Conservation (phyloP, 1,140 invertebrate species). For the Ridgeia piscesae region DNA sequence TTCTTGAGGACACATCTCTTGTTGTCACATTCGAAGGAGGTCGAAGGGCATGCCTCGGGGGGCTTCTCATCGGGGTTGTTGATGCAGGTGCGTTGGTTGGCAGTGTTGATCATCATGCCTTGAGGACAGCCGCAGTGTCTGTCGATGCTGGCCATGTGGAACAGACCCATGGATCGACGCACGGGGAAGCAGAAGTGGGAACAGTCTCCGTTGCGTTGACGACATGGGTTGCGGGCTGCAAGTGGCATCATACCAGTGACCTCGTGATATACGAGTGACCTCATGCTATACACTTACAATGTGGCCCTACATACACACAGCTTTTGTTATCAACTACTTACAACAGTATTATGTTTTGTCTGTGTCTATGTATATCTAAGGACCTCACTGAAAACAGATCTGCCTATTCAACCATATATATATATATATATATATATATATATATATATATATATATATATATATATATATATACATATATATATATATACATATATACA, state of each 20-base stretch:
- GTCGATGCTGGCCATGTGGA: conserved; percentile 44
- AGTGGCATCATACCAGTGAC: neutral
- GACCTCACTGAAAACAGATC: no score
- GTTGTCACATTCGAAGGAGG: conserved; percentile 91
- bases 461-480: neutral
- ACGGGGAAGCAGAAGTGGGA: conserved; percentile 87
- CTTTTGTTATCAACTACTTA: no score
- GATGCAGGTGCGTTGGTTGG: conserved; percentile 66
- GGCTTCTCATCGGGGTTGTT: conserved; percentile 84
- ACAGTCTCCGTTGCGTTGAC: conserved; percentile 82
- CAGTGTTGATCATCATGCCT: conserved; percentile 81
- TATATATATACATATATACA: no score
- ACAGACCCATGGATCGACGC: conserved; percentile 65
- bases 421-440: conserved; percentile 7
- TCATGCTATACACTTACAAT: no score
- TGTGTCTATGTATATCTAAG: no score
- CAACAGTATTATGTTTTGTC: no score
- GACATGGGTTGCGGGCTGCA: conserved; percentile 51
- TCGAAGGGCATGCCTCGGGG: conserved; percentile 63
- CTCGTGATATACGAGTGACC: no score
- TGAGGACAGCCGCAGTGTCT: conserved; percentile 89
- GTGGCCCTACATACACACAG: no score
- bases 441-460: conserved; percentile 2
- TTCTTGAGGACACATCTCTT: conserved; percentile 92
- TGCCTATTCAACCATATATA: no score